Conservation (phyloP, 92 coral and sea anemone species). For the Isaurus tuberculatus region DNA sequence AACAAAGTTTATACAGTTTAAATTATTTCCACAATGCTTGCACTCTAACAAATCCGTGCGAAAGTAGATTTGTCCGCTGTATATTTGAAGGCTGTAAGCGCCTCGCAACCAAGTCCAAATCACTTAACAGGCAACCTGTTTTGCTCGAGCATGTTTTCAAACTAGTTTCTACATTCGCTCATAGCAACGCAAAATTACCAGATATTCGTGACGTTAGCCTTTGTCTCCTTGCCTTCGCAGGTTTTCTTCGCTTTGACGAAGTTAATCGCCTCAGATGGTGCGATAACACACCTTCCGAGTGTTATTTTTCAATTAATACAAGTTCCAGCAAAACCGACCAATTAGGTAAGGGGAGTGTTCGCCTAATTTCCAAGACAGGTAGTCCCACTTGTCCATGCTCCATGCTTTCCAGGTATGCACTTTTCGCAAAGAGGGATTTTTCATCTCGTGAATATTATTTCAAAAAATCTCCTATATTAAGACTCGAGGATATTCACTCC, state of each 20-base stretch:
- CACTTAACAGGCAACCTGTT: constrained; percentile 27
- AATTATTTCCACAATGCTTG: constrained; percentile 29
- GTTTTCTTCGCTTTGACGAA: constrained; percentile 28
- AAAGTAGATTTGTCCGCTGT: constrained; percentile 18
- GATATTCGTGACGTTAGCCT: constrained; percentile 18
- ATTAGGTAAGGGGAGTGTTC: not conserved
- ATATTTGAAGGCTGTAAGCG: constrained; percentile 31
- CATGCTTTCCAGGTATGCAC: not conserved
- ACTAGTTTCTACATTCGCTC: constrained; percentile 39
- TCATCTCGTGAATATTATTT: not conserved
- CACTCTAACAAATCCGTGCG: constrained; percentile 22
- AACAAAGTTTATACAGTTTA: constrained; percentile 1
- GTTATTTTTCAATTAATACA: constrained; percentile 5
- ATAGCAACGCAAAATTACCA: constrained; percentile 27
- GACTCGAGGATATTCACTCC: not conserved
- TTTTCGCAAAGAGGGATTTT: not conserved
- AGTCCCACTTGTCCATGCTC: not conserved
- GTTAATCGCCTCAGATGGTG: constrained; percentile 19
- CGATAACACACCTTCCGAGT: constrained; percentile 13
- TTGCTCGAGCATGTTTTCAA: constrained; percentile 32
- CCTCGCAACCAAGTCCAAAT: constrained; percentile 30
- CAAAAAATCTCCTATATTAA: not conserved
- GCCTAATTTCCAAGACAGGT: constrained; percentile 7
- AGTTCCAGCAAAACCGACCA: constrained; percentile 19
- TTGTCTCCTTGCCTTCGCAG: constrained; percentile 27